These are phyloP conservation scores for Drosophila cardini DNA, from an alignment of 1,140 invertebrate species.

Conservation along the genomic window DNA sequence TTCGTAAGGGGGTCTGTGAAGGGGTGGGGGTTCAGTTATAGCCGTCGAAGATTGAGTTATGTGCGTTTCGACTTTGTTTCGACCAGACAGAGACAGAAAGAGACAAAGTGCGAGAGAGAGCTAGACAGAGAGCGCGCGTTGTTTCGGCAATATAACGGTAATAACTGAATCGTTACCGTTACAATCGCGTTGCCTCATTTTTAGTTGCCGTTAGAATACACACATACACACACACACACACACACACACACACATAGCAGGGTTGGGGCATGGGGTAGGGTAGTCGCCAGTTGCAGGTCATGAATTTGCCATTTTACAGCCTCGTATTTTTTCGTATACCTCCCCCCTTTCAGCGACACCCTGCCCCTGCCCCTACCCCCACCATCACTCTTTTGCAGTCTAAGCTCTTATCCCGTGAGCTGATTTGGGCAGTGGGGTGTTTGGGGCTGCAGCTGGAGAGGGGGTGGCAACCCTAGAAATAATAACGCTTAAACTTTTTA, in stretches of 20 bases:
- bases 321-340: slow-evolving; percentile 77
- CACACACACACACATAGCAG: slow-evolving; percentile 16
- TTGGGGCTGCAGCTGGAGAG: neutral
- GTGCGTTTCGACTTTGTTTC: slow-evolving; percentile 83
- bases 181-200: slow-evolving; percentile 75
- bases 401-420: slow-evolving; percentile 78
- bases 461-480: slow-evolving; percentile 78
- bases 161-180: slow-evolving; percentile 84
- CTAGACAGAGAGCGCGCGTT: slow-evolving; percentile 45
- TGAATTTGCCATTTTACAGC: slow-evolving; percentile 85
- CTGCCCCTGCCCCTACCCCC: slow-evolving; percentile 2
- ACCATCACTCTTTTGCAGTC: slow-evolving; percentile 28
- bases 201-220: slow-evolving; percentile 81
- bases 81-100: slow-evolving; percentile 13
- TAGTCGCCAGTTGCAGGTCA: slow-evolving; percentile 77
- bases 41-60: slow-evolving; percentile 84
- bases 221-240: slow-evolving; percentile 60
- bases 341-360: neutral
- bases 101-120: neutral
- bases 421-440: slow-evolving; percentile 52
- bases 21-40: slow-evolving; percentile 6
- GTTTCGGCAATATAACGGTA: slow-evolving; percentile 84
- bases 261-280: neutral
- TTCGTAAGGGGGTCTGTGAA: no score
- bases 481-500: slow-evolving; percentile 85